A percentile compares a stretch with the other conserved stretches of the same genome.
phyloP scores from a whole-genome alignment of 2,888 invertebrate species.

The Pseudococcus viburni region DNA sequence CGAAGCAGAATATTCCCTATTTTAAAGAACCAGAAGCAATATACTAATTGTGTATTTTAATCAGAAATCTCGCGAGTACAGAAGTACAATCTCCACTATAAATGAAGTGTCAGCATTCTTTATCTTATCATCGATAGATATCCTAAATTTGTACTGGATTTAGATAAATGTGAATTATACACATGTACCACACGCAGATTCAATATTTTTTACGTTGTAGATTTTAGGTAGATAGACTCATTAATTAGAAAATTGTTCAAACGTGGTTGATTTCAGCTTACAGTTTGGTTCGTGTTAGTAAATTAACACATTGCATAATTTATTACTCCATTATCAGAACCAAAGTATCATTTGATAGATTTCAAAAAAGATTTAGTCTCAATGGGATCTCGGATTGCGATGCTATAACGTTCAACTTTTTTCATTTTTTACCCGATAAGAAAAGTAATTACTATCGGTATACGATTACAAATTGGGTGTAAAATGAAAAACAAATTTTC shows the following conservation, averaged over 20 bases:
- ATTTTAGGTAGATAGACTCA: neutral
- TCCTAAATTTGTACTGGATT: neutral
- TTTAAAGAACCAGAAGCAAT: too few relatives aligned
- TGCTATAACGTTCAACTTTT: too few relatives aligned
- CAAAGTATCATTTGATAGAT: neutral
- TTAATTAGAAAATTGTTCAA: neutral
- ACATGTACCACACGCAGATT: neutral
- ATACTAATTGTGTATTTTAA: too few relatives aligned
- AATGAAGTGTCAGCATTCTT: neutral
- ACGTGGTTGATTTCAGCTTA: neutral
- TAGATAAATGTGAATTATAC: neutral
- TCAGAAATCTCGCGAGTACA: too few relatives aligned
- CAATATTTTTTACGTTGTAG: neutral
- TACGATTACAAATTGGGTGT: too few relatives aligned
- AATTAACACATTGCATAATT: neutral
- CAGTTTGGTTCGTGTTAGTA: neutral
- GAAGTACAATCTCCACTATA: neutral
- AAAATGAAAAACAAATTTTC: too few relatives aligned
- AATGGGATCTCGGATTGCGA: neutral
- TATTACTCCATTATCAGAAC: neutral
- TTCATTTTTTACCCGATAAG: too few relatives aligned
- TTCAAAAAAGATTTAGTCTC: neutral
- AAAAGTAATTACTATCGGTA: too few relatives aligned
- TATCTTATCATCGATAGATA: constrained; percentile 45
- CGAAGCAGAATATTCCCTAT: too few relatives aligned